A percentile compares a stretch with the other conserved stretches of the same genome.
Evolutionary conservation across 1,140 invertebrate species (phyloP).

Genomic region (Lepidurus arcticus): DNA sequence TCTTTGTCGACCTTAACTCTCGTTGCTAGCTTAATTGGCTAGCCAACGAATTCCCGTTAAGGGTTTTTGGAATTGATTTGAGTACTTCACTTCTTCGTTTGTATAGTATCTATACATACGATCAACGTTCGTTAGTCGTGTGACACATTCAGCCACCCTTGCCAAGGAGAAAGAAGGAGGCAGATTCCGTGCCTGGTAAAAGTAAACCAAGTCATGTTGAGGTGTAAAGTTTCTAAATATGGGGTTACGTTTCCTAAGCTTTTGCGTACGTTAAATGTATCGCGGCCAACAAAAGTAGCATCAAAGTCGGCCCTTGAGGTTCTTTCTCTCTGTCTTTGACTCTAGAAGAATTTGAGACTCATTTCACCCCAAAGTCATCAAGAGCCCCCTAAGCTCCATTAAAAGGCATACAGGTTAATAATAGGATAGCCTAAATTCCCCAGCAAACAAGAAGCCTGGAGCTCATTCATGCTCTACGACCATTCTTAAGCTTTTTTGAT

Average conservation of each 20-base stretch:
- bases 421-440: background rate
- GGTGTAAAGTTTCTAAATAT: background rate
- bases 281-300: background rate
- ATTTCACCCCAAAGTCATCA: background rate
- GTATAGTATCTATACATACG: no score
- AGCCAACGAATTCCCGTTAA: background rate
- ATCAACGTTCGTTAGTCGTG: no score
- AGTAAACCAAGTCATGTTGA: background rate
- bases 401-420: background rate
- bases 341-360: no score
- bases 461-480: background rate
- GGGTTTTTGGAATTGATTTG: background rate
- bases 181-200: background rate
- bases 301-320: background rate
- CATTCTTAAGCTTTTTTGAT: no score
- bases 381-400: background rate
- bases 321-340: no score
- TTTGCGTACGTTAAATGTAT: background rate
- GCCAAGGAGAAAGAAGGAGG: background rate
- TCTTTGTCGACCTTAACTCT: no score
- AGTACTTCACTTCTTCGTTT: no score
- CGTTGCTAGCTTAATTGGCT: background rate
- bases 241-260: background rate
- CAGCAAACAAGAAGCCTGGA: slow-evolving; percentile 3
- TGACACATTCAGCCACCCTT: no score